These are phyloP conservation scores for Himantopus leucocephalus DNA, from an alignment of 2,113 vertebrate genomes.

Conservation along the genomic window DNA sequence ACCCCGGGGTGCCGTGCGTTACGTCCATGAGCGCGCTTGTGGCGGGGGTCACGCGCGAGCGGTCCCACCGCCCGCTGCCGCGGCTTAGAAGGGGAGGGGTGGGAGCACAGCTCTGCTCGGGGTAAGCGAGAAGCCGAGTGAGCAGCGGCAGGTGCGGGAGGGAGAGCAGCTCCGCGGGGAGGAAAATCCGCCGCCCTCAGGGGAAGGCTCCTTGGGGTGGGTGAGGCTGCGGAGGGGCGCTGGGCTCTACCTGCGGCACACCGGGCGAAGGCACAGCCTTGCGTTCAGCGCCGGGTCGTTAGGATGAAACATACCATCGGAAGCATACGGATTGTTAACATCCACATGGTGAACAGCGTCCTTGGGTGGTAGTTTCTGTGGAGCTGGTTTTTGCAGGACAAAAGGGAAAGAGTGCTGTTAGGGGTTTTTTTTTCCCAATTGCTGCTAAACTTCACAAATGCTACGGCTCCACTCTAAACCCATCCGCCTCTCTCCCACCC, in stretches of 20 bases:
- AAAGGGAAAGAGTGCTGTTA: rapidly evolving
- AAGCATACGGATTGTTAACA: rapidly evolving
- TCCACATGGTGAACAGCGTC: rapidly evolving
- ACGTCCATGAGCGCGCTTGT: rapidly evolving
- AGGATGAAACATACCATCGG: not conserved
- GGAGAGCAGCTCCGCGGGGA: not conserved
- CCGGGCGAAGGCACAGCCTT: rapidly evolving
- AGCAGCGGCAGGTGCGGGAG: not conserved
- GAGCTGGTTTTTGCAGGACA: not conserved
- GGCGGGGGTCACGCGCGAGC: rapidly evolving
- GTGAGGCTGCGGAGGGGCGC: not conserved
- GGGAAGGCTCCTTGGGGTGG: not conserved
- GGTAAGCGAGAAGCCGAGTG: not conserved
- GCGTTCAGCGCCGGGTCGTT: rapidly evolving
- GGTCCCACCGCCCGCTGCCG: not conserved
- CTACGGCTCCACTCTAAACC: not conserved
- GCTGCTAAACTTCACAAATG: not conserved
- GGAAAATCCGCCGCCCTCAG: rapidly evolving
- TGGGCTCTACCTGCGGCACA: rapidly evolving
- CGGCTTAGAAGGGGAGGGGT: not conserved
- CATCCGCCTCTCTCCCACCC: not conserved
- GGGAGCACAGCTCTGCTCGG: not conserved
- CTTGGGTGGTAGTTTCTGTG: not conserved
- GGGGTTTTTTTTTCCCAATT: not conserved
- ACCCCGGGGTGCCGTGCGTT: rapidly evolving